phyloP scores from a whole-genome alignment of 1,140 invertebrate genomes.

The Atopsyche davidsoni region DNA sequence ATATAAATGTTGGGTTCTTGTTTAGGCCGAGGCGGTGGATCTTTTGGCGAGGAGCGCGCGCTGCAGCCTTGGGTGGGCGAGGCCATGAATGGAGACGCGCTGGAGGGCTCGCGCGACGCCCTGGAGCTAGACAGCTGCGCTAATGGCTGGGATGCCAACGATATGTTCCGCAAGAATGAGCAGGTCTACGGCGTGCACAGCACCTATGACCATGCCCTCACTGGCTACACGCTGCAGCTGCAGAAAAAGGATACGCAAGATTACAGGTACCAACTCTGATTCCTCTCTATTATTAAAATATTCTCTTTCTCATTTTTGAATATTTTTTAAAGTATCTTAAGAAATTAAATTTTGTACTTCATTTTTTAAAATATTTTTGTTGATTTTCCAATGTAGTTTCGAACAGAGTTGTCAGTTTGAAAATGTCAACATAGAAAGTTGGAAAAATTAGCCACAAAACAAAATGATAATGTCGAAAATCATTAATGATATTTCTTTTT shows the following conservation, averaged over 20 bases:
- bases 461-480: too few relatives aligned
- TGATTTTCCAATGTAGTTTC: too few relatives aligned
- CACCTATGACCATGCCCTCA: constrained; percentile 78
- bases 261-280: constrained; percentile 58
- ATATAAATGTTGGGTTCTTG: constrained; percentile 29
- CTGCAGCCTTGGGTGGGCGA: constrained; percentile 83
- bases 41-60: constrained; percentile 64
- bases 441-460: too few relatives aligned
- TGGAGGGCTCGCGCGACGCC: constrained; percentile 50
- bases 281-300: too few relatives aligned
- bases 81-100: constrained; percentile 47
- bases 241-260: constrained; percentile 80
- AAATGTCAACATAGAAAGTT: too few relatives aligned
- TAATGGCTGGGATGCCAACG: constrained; percentile 92
- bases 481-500: too few relatives aligned
- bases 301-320: too few relatives aligned
- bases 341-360: too few relatives aligned
- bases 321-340: too few relatives aligned
- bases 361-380: too few relatives aligned
- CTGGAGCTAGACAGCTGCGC: constrained; percentile 61
- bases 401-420: too few relatives aligned
- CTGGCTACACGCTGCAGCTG: constrained; percentile 81
- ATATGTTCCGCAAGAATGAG: constrained; percentile 93
- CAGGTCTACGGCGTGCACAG: constrained; percentile 82
- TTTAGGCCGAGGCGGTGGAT: constrained; percentile 18